phyloP scores from a whole-genome alignment of 2,797 vertebrate genomes.

The Lithobates sylvaticus region DNA sequence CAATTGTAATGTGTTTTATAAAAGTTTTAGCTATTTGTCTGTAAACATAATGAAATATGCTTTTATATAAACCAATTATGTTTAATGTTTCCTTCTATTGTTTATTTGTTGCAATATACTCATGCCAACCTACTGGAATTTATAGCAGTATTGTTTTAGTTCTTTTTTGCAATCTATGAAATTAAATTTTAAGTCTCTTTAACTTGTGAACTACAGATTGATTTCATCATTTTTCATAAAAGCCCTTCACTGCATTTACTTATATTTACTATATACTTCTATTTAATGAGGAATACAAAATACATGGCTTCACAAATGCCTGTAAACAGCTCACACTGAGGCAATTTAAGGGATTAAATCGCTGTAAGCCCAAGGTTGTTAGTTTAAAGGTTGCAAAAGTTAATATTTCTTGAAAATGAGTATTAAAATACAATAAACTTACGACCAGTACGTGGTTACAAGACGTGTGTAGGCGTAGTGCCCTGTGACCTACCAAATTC shows the following conservation, averaged over 20 bases:
- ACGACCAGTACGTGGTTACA: background rate
- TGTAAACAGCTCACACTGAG: background rate
- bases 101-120: too few species aligned
- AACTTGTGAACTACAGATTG: background rate
- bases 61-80: too few species aligned
- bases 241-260: too few species aligned
- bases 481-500: conserved; percentile 17
- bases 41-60: too few species aligned
- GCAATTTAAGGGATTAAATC: background rate
- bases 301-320: background rate
- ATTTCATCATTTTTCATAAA: too few species aligned
- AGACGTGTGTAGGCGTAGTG: conserved; percentile 14
- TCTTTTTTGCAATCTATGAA: too few species aligned
- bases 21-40: too few species aligned
- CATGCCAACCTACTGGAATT: too few species aligned
- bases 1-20: too few species aligned
- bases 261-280: background rate
- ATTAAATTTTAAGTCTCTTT: background rate
- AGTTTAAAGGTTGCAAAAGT: conserved; percentile 6
- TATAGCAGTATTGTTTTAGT: too few species aligned
- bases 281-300: background rate
- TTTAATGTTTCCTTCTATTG: too few species aligned
- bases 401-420: conserved; percentile 28
- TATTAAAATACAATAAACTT: background rate
- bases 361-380: background rate